phyloP scores from a whole-genome alignment of 1,140 invertebrate genomes.

The Capitella teleta region DNA sequence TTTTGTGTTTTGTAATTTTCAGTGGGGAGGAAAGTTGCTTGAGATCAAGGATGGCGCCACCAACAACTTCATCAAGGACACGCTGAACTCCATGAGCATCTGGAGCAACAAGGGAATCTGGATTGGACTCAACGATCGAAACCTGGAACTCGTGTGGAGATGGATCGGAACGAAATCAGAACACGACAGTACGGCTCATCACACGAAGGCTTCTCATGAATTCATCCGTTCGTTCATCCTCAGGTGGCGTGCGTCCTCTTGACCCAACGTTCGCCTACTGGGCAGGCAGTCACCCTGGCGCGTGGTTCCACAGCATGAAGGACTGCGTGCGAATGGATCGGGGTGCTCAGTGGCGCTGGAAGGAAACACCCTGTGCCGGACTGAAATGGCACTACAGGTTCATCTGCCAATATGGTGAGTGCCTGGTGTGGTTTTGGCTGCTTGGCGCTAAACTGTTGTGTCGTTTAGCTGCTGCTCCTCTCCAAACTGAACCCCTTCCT shows the following conservation, averaged over 20 bases:
- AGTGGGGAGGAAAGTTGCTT: conserved; percentile 3
- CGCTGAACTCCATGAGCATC: conserved; percentile 1
- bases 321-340: conserved; percentile 12
- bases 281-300: conserved; percentile 8
- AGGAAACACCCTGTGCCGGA: conserved; percentile 7
- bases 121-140: conserved; percentile 8
- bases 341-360: conserved; percentile 6
- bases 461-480: no score
- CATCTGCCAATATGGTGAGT: conserved; percentile 3
- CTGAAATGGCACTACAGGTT: conserved; percentile 9
- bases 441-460: no score
- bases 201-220: not conserved
- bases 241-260: not conserved
- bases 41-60: conserved; percentile 3
- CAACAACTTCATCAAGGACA: conserved; percentile 4
- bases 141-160: not conserved
- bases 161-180: conserved; percentile 1
- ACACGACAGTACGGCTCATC: not conserved
- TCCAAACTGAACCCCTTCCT: no score
- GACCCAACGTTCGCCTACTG: conserved; percentile 3
- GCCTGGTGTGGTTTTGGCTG: no score
- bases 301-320: conserved; percentile 4
- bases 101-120: conserved; percentile 13
- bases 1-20: no score
- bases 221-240: not conserved